Conservation (phyloP, 2,888 invertebrate genomes). For the Ischnura elegans region DNA sequence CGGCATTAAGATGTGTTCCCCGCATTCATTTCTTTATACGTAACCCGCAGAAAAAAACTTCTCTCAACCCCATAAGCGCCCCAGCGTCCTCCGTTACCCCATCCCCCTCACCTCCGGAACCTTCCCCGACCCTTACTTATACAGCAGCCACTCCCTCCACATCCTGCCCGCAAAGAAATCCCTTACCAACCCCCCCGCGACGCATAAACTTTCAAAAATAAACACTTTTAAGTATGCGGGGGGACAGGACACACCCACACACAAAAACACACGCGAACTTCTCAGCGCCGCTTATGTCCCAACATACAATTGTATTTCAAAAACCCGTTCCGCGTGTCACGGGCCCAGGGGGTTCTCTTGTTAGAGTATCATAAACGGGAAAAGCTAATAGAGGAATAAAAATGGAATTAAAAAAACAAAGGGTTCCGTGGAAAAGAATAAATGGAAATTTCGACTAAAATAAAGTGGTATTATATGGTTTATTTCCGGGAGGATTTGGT, state of each 20-base stretch:
- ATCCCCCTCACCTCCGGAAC: neutral
- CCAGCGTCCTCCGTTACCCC: neutral
- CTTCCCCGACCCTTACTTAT: neutral
- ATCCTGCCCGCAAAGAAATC: too few relatives aligned
- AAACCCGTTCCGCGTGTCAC: neutral
- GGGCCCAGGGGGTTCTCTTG: neutral
- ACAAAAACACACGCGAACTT: neutral
- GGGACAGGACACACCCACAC: too few relatives aligned
- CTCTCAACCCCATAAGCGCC: neutral
- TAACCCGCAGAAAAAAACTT: neutral
- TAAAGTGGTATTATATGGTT: neutral
- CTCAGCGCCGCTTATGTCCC: too few relatives aligned
- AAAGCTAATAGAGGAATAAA: constrained; percentile 49
- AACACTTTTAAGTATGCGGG: neutral
- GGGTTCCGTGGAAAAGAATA: neutral
- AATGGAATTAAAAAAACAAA: constrained; percentile 10
- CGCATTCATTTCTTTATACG: neutral
- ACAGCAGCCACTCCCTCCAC: too few relatives aligned
- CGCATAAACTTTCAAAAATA: neutral
- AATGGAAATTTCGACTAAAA: neutral
- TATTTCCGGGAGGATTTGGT: neutral
- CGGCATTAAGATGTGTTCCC: constrained; percentile 48
- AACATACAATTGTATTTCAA: neutral
- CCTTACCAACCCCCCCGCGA: neutral
- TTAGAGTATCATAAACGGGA: constrained; percentile 50